A percentile compares a stretch with the other conserved stretches of the same genome.
These are phyloP conservation scores for Channa argus DNA, from an alignment of 2,113 vertebrate species.

Conservation along the genomic window DNA sequence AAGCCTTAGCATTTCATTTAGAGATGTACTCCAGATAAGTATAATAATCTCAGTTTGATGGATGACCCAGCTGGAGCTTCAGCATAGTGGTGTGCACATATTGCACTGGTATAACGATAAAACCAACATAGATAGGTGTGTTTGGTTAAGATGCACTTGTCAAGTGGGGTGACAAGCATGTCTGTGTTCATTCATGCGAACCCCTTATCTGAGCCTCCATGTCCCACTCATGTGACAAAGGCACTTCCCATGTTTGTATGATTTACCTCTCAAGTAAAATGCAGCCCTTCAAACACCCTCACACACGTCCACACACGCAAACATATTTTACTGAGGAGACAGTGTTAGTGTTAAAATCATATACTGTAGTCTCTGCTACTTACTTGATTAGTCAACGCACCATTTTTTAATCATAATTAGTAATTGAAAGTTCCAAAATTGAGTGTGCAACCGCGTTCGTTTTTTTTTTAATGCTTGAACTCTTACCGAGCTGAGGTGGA, in stretches of 20 bases:
- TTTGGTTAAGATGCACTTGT: slow-evolving; percentile 85
- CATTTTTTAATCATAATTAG: too few relatives aligned
- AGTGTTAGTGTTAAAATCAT: slow-evolving; percentile 6
- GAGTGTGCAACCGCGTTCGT: too few relatives aligned
- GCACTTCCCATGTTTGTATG: slow-evolving; percentile 77
- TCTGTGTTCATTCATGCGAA: slow-evolving; percentile 84
- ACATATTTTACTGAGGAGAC: not conserved
- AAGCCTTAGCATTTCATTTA: slow-evolving; percentile 76
- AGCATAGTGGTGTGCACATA: slow-evolving; percentile 79
- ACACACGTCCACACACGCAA: not conserved
- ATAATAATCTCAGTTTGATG: slow-evolving; percentile 80
- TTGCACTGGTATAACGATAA: slow-evolving; percentile 75
- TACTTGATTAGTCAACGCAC: not conserved
- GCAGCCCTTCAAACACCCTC: slow-evolving; percentile 4
- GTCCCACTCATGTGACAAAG: slow-evolving; percentile 81
- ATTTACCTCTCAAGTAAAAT: slow-evolving; percentile 72
- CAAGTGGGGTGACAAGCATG: slow-evolving; percentile 80
- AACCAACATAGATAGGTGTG: slow-evolving; percentile 80
- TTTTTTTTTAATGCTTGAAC: slow-evolving; percentile 3
- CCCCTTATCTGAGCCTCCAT: slow-evolving; percentile 81
- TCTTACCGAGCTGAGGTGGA: slow-evolving; percentile 47
- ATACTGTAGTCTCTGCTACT: not conserved
- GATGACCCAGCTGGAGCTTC: slow-evolving; percentile 73
- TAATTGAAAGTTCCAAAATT: too few relatives aligned
- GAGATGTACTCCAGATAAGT: slow-evolving; percentile 83